phyloP scores from a whole-genome alignment of 1,140 invertebrate genomes.

The Mesaphorura yosii region DNA sequence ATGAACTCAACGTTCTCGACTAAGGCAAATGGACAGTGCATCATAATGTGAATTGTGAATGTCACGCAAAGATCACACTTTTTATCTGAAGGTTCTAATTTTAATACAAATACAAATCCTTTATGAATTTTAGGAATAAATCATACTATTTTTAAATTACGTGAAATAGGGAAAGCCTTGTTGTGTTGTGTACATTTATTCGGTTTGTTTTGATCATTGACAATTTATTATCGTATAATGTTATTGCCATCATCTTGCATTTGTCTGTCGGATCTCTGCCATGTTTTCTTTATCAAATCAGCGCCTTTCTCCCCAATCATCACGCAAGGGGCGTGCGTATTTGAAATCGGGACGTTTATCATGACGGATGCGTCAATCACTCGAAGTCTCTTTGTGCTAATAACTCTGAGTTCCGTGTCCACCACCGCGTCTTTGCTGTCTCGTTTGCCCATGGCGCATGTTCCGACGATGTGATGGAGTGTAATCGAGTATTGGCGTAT shows the following conservation, averaged over 20 bases:
- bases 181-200: background rate
- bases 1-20: background rate
- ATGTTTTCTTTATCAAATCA: conserved; percentile 10
- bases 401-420: conserved; percentile 34
- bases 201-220: background rate
- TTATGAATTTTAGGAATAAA: background rate
- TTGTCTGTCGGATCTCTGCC: background rate
- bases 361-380: conserved; percentile 20
- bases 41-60: no score
- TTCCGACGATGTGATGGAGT: conserved; percentile 54
- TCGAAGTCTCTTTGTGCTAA: conserved; percentile 16
- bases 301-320: conserved; percentile 25
- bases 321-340: conserved; percentile 15
- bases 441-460: conserved; percentile 67
- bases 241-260: no score
- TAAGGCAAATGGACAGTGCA: background rate
- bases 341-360: conserved; percentile 13
- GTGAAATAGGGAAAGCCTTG: background rate
- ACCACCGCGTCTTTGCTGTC: conserved; percentile 42
- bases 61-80: no score
- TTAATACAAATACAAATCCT: background rate
- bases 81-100: no score
- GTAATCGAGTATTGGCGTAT: conserved; percentile 53
- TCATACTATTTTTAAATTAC: background rate
- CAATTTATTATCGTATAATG: no score